Evolutionary conservation across 2,113 vertebrate genomes (phyloP).

Genomic region (Sinocyclocheilus grahami): DNA sequence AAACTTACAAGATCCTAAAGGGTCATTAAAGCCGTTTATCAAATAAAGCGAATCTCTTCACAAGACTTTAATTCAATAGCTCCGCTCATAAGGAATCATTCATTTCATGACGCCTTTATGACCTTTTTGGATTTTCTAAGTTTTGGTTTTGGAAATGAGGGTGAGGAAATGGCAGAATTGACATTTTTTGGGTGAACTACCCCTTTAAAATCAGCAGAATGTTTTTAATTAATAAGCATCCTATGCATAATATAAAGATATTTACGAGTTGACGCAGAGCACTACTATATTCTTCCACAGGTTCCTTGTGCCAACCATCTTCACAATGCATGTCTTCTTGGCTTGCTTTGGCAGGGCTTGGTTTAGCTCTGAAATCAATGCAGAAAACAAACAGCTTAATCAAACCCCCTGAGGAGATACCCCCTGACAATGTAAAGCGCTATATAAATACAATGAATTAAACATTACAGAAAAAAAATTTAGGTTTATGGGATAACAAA

Average conservation of each 20-base stretch:
- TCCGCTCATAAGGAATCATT: not conserved
- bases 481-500: not conserved
- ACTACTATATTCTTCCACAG: slow-evolving; percentile 98
- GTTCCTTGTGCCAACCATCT: slow-evolving; percentile 93
- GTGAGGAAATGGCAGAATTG: not conserved
- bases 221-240: not conserved
- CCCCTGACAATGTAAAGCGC: too few species aligned
- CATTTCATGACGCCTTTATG: not conserved
- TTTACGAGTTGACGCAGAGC: slow-evolving; percentile 97
- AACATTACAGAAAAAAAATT: not conserved
- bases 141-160: not conserved
- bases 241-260: slow-evolving; percentile 38
- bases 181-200: not conserved
- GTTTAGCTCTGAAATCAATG: slow-evolving; percentile 83
- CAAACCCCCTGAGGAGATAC: too few species aligned
- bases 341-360: slow-evolving; percentile 83
- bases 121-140: not conserved
- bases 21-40: not conserved
- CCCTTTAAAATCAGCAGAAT: not conserved
- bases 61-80: not conserved
- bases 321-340: slow-evolving; percentile 93
- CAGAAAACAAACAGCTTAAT: not conserved
- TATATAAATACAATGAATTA: too few species aligned
- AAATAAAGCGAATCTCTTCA: not conserved
- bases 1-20: not conserved